These are phyloP conservation scores for Scomberomorus guttatus DNA, from an alignment of 2,797 vertebrate species.

Conservation along the genomic window DNA sequence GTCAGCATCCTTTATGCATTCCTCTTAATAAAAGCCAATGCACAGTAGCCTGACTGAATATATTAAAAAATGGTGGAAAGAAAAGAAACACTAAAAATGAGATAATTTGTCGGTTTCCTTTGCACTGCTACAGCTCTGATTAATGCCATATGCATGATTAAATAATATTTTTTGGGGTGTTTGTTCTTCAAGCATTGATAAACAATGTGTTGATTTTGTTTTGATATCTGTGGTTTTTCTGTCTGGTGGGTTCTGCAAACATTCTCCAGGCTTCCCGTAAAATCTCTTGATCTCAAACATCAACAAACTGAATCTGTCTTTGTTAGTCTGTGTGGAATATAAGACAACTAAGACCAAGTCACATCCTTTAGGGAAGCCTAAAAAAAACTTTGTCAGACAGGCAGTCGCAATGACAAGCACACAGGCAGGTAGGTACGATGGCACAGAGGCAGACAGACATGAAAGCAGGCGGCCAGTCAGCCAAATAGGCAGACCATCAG, in stretches of 20 bases:
- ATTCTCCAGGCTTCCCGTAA: slow-evolving; percentile 7
- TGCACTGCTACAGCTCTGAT: slow-evolving; percentile 10
- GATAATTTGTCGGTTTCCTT: slow-evolving; percentile 3
- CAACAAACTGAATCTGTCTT: slow-evolving; percentile 5
- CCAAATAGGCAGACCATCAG: slow-evolving; percentile 53
- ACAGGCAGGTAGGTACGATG: slow-evolving; percentile 9
- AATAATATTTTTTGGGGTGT: neutral
- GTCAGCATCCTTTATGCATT: slow-evolving; percentile 18
- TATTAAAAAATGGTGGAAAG: neutral
- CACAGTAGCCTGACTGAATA: slow-evolving; percentile 6
- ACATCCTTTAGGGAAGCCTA: neutral
- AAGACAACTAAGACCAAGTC: slow-evolving; percentile 2
- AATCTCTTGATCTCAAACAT: slow-evolving; percentile 32
- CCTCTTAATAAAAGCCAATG: slow-evolving; percentile 19
- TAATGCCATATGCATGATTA: slow-evolving; percentile 23
- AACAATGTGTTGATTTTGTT: slow-evolving; percentile 25
- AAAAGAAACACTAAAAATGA: neutral
- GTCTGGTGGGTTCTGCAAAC: slow-evolving; percentile 15
- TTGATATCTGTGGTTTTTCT: neutral
- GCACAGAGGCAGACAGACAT: slow-evolving; percentile 47
- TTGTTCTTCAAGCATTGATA: slow-evolving; percentile 21
- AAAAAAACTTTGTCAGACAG: slow-evolving; percentile 34
- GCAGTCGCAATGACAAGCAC: slow-evolving; percentile 31
- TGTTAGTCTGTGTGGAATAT: slow-evolving; percentile 7
- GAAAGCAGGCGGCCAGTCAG: slow-evolving; percentile 39